A percentile compares a stretch with the other conserved stretches of the same genome.
Evolutionary conservation across 37 sponge, comb jelly and placozoan genomes (phyloP).

Genomic region (Aphrocallistes beatrix): DNA sequence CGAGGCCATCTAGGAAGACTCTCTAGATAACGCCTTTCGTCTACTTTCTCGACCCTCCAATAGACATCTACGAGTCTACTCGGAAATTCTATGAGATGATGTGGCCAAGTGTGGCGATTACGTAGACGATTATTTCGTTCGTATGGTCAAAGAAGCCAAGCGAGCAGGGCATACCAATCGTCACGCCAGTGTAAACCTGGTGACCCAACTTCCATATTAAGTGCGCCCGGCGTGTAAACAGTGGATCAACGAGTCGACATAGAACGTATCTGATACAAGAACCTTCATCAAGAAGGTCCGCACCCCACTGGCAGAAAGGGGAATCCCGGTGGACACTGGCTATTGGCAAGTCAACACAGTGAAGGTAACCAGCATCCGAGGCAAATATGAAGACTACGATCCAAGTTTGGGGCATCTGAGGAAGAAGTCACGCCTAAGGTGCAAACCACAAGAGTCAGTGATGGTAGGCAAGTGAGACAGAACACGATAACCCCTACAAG

Average conservation of each 20-base stretch:
- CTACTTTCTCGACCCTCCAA: neutral
- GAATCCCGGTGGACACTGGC: neutral
- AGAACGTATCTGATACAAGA: neutral
- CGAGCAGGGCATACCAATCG: neutral
- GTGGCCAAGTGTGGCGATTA: slow-evolving; percentile 1
- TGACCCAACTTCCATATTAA: neutral
- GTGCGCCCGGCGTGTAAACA: neutral
- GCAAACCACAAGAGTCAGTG: neutral
- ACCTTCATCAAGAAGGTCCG: neutral
- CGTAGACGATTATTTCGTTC: neutral
- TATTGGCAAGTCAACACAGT: neutral
- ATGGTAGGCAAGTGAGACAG: neutral
- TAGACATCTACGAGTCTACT: neutral
- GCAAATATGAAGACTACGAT: too few relatives aligned
- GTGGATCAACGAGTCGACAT: neutral
- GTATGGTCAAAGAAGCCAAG: neutral
- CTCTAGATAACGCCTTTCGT: neutral
- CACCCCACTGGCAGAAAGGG: neutral
- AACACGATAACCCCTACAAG: neutral
- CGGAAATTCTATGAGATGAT: neutral
- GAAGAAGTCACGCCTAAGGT: neutral
- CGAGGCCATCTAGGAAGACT: neutral
- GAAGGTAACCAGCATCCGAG: neutral
- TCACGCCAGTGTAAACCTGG: neutral
- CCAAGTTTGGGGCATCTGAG: neutral